phyloP scores from a whole-genome alignment of 2,113 vertebrate species.

The Globicephala melas region DNA sequence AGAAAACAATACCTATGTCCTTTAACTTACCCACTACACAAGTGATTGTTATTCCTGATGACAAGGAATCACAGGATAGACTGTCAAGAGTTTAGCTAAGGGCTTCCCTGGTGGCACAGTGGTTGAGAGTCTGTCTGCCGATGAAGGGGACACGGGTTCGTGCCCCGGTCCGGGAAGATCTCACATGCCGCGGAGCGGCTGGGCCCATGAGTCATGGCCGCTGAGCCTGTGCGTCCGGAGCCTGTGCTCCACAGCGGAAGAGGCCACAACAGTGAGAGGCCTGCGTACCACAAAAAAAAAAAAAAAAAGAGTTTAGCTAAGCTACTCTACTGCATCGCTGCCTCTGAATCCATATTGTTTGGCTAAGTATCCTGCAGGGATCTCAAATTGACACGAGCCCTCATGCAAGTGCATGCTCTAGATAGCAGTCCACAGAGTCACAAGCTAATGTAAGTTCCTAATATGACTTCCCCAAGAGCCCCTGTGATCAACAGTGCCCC shows the following conservation, averaged over 20 bases:
- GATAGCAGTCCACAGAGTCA: background rate
- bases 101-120: no score
- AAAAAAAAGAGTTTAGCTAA: background rate
- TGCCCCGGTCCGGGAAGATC: no score
- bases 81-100: no score
- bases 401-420: background rate
- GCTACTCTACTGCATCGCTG: background rate
- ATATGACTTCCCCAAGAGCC: background rate
- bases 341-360: background rate
- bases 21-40: no score
- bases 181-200: fast-evolving
- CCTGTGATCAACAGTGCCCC: background rate
- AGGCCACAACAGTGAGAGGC: no score
- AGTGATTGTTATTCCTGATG: background rate
- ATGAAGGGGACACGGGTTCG: no score
- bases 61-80: background rate
- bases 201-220: no score
- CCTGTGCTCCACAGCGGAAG: no score
- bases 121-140: no score
- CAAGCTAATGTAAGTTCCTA: background rate
- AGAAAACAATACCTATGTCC: background rate
- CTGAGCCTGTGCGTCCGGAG: no score
- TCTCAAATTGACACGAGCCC: background rate
- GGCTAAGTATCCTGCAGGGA: background rate
- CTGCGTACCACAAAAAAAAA: no score